Evolutionary conservation across 2,888 invertebrate species (phyloP).

Genomic region (Dione vanillae): DNA sequence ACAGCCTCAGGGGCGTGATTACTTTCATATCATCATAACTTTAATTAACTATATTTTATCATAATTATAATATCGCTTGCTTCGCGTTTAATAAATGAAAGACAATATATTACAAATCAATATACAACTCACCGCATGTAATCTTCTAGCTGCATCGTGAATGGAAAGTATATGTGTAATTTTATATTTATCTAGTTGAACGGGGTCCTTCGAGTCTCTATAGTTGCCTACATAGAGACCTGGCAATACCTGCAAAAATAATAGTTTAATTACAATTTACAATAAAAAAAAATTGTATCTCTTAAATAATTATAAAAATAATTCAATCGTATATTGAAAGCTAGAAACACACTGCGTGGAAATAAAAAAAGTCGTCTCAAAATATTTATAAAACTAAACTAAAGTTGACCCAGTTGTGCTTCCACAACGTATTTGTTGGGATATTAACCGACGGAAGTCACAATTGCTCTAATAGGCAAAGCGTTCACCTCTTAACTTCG

Average conservation of each 20-base stretch:
- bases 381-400: background rate
- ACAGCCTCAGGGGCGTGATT: too few species aligned
- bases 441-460: slow-evolving; percentile 25
- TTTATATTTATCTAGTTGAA: slow-evolving; percentile 93
- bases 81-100: background rate
- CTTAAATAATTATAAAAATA: slow-evolving; percentile 1
- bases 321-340: too few species aligned
- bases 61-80: background rate
- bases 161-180: slow-evolving; percentile 98
- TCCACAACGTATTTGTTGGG: slow-evolving; percentile 20
- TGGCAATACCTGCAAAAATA: slow-evolving; percentile 90
- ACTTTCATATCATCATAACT: too few species aligned
- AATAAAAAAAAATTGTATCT: too few species aligned
- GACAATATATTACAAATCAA: too few species aligned
- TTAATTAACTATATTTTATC: too few species aligned
- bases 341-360: too few species aligned
- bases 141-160: slow-evolving; percentile 95
- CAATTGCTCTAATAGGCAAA: slow-evolving; percentile 29
- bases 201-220: slow-evolving; percentile 96
- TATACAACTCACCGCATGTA: slow-evolving; percentile 88
- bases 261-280: slow-evolving; percentile 20
- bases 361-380: background rate
- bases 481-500: slow-evolving; percentile 1
- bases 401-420: slow-evolving; percentile 24
- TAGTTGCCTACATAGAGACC: slow-evolving; percentile 98